Conservation (phyloP, 2,888 invertebrate genomes). For the Eilema caniola region DNA sequence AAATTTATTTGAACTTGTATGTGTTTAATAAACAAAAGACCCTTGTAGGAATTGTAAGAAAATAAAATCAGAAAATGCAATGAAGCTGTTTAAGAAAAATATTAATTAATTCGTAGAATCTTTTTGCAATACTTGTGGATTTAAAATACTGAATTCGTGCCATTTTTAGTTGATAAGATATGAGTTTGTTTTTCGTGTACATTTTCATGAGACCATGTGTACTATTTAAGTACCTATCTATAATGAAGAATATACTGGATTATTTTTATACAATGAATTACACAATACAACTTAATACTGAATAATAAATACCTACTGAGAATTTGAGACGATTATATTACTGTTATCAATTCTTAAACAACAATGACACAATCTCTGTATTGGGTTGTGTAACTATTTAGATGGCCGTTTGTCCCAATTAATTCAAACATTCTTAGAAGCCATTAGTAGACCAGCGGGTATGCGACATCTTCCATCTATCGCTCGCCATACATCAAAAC, state of each 20-base stretch:
- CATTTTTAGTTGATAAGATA: too few relatives aligned
- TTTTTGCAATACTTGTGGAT: neutral
- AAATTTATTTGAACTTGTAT: too few relatives aligned
- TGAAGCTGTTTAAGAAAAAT: too few relatives aligned
- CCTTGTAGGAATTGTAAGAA: too few relatives aligned
- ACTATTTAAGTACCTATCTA: too few relatives aligned
- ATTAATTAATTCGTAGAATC: neutral
- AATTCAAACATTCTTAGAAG: conserved; percentile 56
- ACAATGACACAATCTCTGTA: conserved; percentile 51
- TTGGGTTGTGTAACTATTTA: conserved; percentile 50
- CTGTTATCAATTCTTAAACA: conserved; percentile 42
- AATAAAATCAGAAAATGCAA: too few relatives aligned
- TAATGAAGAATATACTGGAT: neutral
- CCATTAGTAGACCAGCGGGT: conserved; percentile 35
- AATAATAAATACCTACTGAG: conserved; percentile 2
- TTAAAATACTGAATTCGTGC: too few relatives aligned
- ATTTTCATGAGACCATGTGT: too few relatives aligned
- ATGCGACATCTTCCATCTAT: conserved; percentile 5
- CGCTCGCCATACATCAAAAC: conserved; percentile 14
- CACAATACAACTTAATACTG: neutral
- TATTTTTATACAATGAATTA: neutral
- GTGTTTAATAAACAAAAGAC: too few relatives aligned
- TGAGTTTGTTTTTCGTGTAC: too few relatives aligned
- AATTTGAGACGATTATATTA: conserved; percentile 25
- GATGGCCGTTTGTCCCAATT: conserved; percentile 50